Evolutionary conservation across 2,888 invertebrate genomes (phyloP), one percentile per base, ranked within the genome.

Genomic region (Nymphalis polychloros): DNA sequence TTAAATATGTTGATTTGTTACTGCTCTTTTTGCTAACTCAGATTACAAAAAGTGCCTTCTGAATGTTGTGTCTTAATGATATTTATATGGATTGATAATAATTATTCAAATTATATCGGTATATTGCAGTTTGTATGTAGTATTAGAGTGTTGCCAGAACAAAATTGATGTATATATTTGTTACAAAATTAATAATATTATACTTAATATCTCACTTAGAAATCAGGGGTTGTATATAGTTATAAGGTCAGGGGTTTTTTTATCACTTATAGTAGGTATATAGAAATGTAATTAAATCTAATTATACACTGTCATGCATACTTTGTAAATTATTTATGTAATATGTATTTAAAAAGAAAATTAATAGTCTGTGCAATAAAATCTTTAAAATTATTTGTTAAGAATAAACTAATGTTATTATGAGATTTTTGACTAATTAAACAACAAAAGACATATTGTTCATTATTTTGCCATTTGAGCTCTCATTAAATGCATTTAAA

Each of bases 211-310:
- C 49, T 49, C 49, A 49, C 6, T 19, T 49, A 49, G 49, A 35
- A 46, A 64, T 61, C 31, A 49, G 66, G 35, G 35, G 35, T 65
- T 64, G 62, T 41, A 19, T 16, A 47, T 60, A 27, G 17, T 35
- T 41, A 62, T 63, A 52, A 35, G 20, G 50, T n/a, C 19, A 13
- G 48, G 41, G 52, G 20, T 52, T 62, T n/a, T 31, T 48, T 61
- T 20, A 20, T 10, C 20, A 10, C 10, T 50, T 41, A 41, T 13
- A 13, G 41, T 41, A 10, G 50, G 50, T 50, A 20, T 50, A 8
- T n/a, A 17, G 10, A 20, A 50, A 50, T 50, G 13, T 8, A 50
- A 20, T 50, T 50, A 50, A 8, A 50, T 20, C 19, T 10, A 4
- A 10, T 50, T 19, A 13, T 13, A 41, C 4, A 3, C 13, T 41